A percentile compares a stretch with the other conserved stretches of the same genome.
These are phyloP conservation scores for Nebria salina DNA, from an alignment of 2,888 invertebrate species.

Conservation along the genomic window DNA sequence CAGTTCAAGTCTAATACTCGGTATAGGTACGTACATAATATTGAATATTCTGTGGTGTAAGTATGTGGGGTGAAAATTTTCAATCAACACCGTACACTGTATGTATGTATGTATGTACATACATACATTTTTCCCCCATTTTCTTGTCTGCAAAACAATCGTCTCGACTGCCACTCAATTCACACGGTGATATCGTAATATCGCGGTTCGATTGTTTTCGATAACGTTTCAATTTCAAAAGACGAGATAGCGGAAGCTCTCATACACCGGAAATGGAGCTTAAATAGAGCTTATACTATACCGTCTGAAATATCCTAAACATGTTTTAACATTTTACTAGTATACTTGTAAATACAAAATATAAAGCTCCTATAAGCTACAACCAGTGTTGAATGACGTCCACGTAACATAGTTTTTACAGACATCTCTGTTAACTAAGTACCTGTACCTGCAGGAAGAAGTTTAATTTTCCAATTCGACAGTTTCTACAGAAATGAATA, in stretches of 20 bases:
- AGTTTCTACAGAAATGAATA: background rate
- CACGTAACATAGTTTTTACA: background rate
- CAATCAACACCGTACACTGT: conserved; percentile 25
- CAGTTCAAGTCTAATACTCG: no score
- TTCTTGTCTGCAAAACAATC: conserved; percentile 3
- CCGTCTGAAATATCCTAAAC: background rate
- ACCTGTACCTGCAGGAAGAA: no score
- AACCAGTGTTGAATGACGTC: background rate
- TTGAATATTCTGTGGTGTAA: background rate
- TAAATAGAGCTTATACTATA: conserved; percentile 7
- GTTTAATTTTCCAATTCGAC: background rate
- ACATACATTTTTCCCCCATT: conserved; percentile 29
- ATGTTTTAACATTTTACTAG: background rate
- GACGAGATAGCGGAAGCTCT: conserved; percentile 22
- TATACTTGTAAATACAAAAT: no score
- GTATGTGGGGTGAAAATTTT: conserved; percentile 37
- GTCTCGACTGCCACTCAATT: background rate
- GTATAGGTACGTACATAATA: background rate
- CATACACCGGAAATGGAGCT: conserved; percentile 10
- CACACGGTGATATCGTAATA: conserved; percentile 24
- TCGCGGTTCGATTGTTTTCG: conserved; percentile 43
- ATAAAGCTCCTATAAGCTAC: no score
- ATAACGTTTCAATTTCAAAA: conserved; percentile 35
- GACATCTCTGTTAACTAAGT: background rate
- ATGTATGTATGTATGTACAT: background rate